phyloP scores from a whole-genome alignment of 92 coral and sea anemone species.

The Epizoanthus scotinus region DNA sequence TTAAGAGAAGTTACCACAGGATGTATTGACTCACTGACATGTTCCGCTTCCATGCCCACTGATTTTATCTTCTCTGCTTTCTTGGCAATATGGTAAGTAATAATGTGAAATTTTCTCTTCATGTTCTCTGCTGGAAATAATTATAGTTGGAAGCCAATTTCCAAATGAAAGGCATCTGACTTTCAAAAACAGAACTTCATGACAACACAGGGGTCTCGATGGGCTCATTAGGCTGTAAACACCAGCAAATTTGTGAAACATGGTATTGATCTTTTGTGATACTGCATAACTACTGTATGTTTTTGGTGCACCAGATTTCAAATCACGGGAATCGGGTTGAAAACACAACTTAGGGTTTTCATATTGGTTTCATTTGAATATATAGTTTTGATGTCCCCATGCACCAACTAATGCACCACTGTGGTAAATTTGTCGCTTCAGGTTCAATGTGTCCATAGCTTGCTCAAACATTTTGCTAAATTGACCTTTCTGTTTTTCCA shows the following conservation, averaged over 20 bases:
- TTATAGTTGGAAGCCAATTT: constrained; percentile 30
- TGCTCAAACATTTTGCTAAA: neutral
- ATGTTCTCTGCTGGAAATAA: constrained; percentile 17
- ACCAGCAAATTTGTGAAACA: neutral
- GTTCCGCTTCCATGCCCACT: constrained; percentile 48
- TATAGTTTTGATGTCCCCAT: neutral
- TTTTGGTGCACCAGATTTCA: neutral
- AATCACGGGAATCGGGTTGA: neutral
- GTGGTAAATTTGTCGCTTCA: constrained; percentile 4
- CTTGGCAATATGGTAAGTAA: constrained; percentile 3
- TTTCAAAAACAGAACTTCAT: neutral
- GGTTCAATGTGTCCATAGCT: neutral
- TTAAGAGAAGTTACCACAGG: constrained; percentile 32
- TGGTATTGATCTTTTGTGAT: neutral
- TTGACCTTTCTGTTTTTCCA: neutral
- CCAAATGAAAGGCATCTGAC: constrained; percentile 2
- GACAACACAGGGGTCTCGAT: neutral
- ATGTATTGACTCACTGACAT: constrained; percentile 34
- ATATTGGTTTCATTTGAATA: neutral
- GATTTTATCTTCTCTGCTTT: neutral
- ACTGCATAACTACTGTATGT: neutral
- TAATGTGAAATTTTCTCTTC: neutral
- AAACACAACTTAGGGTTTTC: neutral
- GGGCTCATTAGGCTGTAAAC: neutral
- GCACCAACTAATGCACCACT: neutral